Evolutionary conservation across 2,888 invertebrate species (phyloP).

Genomic region (Selenia dentaria): DNA sequence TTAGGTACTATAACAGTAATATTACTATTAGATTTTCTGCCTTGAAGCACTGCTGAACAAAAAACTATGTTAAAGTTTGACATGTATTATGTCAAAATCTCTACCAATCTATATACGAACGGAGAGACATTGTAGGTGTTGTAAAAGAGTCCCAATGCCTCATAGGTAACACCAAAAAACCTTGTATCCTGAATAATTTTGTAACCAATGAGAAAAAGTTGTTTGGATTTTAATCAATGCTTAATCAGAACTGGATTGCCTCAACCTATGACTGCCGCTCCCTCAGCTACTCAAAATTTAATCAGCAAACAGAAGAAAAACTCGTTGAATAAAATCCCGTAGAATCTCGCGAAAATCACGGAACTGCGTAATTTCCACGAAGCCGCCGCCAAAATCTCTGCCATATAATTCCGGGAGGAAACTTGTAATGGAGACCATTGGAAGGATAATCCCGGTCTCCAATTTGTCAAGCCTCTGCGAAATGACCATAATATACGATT

Average conservation of each 20-base stretch:
- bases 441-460: constrained; percentile 61
- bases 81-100: too few species aligned
- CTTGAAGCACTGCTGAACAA: too few species aligned
- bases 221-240: neutral
- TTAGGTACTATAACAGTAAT: too few species aligned
- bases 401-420: constrained; percentile 36
- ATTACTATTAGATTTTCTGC: too few species aligned
- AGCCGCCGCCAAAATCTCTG: constrained; percentile 29
- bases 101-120: too few species aligned
- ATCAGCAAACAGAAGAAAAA: constrained; percentile 35
- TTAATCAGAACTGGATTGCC: constrained; percentile 4
- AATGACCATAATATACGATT: constrained; percentile 39
- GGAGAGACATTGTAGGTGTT: too few species aligned
- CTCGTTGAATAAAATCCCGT: constrained; percentile 30
- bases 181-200: neutral
- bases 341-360: constrained; percentile 25
- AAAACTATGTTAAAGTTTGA: too few species aligned
- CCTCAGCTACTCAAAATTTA: constrained; percentile 34
- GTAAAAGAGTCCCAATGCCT: too few species aligned
- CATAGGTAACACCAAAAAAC: too few species aligned
- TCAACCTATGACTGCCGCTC: constrained; percentile 8
- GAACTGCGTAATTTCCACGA: constrained; percentile 25
- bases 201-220: neutral
- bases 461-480: constrained; percentile 64
- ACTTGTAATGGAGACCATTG: constrained; percentile 49